Evolutionary conservation across 1,140 invertebrate genomes (phyloP).

Genomic region (Ceratoteleas bidentatus): DNA sequence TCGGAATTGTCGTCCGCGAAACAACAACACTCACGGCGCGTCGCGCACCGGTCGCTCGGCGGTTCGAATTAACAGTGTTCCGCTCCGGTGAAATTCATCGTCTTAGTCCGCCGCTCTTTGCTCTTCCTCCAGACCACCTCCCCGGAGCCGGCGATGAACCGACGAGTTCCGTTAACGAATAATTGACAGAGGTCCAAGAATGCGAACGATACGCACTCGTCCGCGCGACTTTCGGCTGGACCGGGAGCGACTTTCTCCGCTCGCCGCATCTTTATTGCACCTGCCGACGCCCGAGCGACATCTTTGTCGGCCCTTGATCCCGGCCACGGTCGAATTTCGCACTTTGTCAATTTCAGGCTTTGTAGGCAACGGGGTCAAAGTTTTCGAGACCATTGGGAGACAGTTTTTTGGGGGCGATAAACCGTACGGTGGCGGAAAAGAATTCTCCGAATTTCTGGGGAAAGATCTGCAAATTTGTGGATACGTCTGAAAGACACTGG

Average conservation of each 20-base stretch:
- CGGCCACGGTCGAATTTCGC: conserved; percentile 19
- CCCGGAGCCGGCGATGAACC: conserved; percentile 46
- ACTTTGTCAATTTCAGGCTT: conserved; percentile 14
- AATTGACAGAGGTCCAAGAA: conserved; percentile 67
- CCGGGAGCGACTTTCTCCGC: conserved; percentile 42
- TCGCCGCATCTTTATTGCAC: conserved; percentile 20
- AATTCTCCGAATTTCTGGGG: no score
- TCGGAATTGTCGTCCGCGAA: neutral
- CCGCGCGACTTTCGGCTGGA: conserved; percentile 27
- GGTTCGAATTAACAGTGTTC: conserved; percentile 62
- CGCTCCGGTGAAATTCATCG: conserved; percentile 65
- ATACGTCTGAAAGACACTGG: no score
- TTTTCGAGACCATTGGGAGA: no score
- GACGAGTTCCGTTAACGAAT: conserved; percentile 66
- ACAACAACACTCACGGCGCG: conserved; percentile 27
- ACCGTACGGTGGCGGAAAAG: no score
- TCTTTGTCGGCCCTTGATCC: neutral
- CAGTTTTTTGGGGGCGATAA: no score
- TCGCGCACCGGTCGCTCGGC: conserved; percentile 55
- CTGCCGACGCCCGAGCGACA: neutral
- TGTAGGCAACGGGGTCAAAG: conserved; percentile 33
- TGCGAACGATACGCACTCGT: conserved; percentile 36
- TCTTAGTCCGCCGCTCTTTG: conserved; percentile 51
- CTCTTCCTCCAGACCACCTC: conserved; percentile 63
- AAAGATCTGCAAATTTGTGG: no score